phyloP scores from a whole-genome alignment of 2,888 invertebrate species.

The Apotomis turbidana region DNA sequence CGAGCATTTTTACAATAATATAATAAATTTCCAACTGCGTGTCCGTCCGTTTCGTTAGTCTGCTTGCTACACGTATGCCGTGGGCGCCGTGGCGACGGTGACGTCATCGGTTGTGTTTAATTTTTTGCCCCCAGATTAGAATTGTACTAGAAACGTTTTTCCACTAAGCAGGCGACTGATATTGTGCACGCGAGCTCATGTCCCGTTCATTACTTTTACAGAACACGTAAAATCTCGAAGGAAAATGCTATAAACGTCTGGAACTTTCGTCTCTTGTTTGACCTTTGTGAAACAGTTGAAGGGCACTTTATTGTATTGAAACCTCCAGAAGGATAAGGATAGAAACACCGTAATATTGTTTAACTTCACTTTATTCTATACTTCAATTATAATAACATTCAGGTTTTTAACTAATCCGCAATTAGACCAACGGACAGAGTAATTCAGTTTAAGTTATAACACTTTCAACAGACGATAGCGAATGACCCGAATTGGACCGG shows the following conservation, averaged over 20 bases:
- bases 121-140: constrained; percentile 11
- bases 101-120: constrained; percentile 22
- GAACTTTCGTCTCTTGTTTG: background rate
- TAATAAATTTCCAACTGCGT: background rate
- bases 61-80: background rate
- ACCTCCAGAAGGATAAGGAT: too few relatives aligned
- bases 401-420: too few relatives aligned
- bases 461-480: too few relatives aligned
- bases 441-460: too few relatives aligned
- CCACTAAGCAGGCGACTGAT: background rate
- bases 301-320: background rate
- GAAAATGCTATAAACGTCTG: background rate
- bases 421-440: too few relatives aligned
- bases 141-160: background rate
- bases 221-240: background rate
- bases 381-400: too few relatives aligned
- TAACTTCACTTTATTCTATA: too few relatives aligned
- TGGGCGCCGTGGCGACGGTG: constrained; percentile 20
- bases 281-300: background rate
- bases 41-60: background rate
- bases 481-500: too few relatives aligned
- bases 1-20: background rate
- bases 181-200: background rate
- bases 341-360: too few relatives aligned
- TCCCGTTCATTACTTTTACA: background rate